Conservation (phyloP, 2,888 invertebrate species). For the Amphipyra berbera region DNA sequence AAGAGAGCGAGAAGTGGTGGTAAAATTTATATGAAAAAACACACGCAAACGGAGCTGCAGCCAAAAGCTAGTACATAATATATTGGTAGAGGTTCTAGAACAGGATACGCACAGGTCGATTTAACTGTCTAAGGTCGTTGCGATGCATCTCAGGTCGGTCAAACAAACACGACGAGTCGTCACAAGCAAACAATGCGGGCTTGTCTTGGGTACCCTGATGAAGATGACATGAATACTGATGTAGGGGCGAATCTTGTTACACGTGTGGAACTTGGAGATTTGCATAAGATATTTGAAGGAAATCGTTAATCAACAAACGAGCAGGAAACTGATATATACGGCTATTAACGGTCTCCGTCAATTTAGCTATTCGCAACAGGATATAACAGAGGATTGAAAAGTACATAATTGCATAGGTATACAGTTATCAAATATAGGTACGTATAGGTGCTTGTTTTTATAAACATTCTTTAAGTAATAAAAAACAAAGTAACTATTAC, state of each 20-base stretch:
- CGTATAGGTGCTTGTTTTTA: too few species aligned
- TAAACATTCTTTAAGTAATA: too few species aligned
- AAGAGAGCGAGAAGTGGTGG: too few species aligned
- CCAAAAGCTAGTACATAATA: too few species aligned
- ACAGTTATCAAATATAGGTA: too few species aligned
- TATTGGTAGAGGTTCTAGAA: conserved; percentile 38
- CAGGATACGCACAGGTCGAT: conserved; percentile 53
- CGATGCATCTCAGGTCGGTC: conserved; percentile 75
- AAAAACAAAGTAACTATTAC: too few species aligned
- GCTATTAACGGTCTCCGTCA: conserved; percentile 36
- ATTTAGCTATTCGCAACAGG: conserved; percentile 47
- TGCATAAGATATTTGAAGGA: conserved; percentile 60
- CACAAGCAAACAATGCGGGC: conserved; percentile 80
- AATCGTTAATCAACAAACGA: conserved; percentile 51
- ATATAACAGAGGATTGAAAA: conserved; percentile 26
- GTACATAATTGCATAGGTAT: not conserved
- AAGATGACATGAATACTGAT: conserved; percentile 70
- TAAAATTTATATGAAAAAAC: too few species aligned
- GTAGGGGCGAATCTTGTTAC: conserved; percentile 63
- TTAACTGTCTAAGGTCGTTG: conserved; percentile 67
- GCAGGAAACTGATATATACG: conserved; percentile 48
- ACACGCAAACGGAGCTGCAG: too few species aligned
- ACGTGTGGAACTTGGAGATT: conserved; percentile 59
- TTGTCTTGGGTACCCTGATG: conserved; percentile 70
- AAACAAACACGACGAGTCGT: conserved; percentile 75